A percentile compares a stretch with the other conserved stretches of the same genome.
These are phyloP conservation scores for Myotis myotis DNA, from an alignment of 2,797 vertebrate genomes.

Conservation along the genomic window DNA sequence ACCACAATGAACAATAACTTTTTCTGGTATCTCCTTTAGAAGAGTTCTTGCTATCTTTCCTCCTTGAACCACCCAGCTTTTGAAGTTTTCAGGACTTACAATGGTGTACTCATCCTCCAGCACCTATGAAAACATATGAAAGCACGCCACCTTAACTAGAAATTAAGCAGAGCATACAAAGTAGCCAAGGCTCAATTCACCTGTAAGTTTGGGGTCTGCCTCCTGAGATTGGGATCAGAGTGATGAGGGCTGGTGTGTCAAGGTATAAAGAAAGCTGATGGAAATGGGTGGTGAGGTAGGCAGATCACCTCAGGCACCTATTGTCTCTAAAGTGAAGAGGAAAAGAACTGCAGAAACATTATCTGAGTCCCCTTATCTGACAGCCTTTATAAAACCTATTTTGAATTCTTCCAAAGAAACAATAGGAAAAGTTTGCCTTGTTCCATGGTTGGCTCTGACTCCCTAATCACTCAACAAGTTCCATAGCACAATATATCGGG, in stretches of 20 bases:
- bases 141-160: not conserved
- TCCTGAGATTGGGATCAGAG: not conserved
- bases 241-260: not conserved
- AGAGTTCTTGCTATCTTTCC: not conserved
- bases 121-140: not conserved
- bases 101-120: not conserved
- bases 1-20: not conserved
- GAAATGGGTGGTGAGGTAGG: not conserved
- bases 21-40: not conserved
- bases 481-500: not conserved
- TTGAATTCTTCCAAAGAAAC: not conserved
- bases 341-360: not conserved
- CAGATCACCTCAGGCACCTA: not conserved
- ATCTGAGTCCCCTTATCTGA: not conserved
- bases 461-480: not conserved
- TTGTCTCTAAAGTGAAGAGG: not conserved
- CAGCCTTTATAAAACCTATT: not conserved
- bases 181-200: not conserved
- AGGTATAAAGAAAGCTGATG: not conserved
- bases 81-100: not conserved
- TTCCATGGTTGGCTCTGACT: not conserved
- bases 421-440: not conserved
- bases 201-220: not conserved
- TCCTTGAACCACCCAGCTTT: not conserved
- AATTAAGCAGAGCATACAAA: not conserved